These are phyloP conservation scores for Neodiprion virginianus DNA, from an alignment of 1,140 invertebrate species.

Conservation along the genomic window DNA sequence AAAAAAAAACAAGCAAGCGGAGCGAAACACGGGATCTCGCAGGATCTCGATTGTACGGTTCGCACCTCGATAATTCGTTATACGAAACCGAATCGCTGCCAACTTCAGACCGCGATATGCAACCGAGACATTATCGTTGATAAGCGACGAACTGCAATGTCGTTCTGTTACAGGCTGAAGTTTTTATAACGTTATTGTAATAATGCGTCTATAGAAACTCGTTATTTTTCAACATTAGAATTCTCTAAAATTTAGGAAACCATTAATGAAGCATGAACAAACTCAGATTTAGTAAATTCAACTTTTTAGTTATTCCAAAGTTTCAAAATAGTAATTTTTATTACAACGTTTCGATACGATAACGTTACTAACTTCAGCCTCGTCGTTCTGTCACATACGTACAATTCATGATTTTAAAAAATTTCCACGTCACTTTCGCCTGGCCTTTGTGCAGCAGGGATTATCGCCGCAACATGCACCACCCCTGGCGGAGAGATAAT, in stretches of 20 bases:
- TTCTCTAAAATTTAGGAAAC: no score
- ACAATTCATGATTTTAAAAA: background rate
- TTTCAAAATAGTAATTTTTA: no score
- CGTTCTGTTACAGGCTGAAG: background rate
- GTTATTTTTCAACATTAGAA: background rate
- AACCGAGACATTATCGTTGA: background rate
- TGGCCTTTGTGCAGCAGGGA: conserved; percentile 2
- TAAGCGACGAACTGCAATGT: background rate
- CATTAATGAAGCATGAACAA: no score
- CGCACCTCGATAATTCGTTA: no score
- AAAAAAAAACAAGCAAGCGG: background rate
- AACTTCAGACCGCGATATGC: no score
- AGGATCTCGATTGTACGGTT: no score
- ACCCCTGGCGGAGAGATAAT: background rate
- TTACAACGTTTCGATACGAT: no score
- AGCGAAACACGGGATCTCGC: no score
- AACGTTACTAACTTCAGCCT: no score
- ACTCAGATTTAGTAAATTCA: no score
- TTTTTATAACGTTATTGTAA: background rate
- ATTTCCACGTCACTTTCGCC: background rate
- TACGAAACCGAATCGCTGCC: no score
- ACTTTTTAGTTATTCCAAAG: no score
- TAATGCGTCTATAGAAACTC: background rate
- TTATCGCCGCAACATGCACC: background rate
- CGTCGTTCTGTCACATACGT: conserved; percentile 1